A percentile compares a stretch with the other conserved stretches of the same genome.
These are phyloP conservation scores for Cynopterus brachyotis DNA, from an alignment of 2,113 vertebrate species.

Conservation along the genomic window DNA sequence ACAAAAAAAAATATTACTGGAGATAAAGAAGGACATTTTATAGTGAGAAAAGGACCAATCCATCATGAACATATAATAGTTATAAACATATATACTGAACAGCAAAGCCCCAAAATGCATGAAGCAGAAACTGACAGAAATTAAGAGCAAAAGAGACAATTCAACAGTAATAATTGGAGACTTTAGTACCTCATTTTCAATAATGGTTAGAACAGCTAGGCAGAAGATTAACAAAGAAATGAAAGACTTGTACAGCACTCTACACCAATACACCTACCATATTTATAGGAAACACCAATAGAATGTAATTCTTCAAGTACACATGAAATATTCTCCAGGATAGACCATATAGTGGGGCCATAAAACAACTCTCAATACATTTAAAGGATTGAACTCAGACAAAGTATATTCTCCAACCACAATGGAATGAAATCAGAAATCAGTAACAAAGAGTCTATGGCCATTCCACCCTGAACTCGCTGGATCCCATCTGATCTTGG, in stretches of 20 bases:
- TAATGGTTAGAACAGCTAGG: neutral
- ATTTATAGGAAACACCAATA: neutral
- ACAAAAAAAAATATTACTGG: neutral
- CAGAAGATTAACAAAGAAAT: neutral
- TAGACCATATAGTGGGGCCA: neutral
- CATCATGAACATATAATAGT: neutral
- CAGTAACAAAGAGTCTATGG: neutral
- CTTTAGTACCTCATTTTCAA: neutral
- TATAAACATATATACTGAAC: neutral
- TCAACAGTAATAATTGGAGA: neutral
- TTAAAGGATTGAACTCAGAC: neutral
- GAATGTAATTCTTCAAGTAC: neutral
- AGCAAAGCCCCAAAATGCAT: neutral
- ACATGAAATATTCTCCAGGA: neutral
- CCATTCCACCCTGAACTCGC: too few relatives aligned
- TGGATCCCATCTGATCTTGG: too few relatives aligned
- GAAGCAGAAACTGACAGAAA: neutral
- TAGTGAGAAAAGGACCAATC: neutral
- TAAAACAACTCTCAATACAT: neutral
- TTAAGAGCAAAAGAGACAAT: neutral
- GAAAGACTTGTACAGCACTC: neutral
- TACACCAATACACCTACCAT: neutral
- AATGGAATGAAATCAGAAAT: neutral
- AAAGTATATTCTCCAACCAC: neutral
- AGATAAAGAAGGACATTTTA: neutral